Percentiles rank a stretch among this genome's conserved stretches.
Evolutionary conservation across 2,888 invertebrate species (phyloP).

Genomic region (Erpobdella octoculata): DNA sequence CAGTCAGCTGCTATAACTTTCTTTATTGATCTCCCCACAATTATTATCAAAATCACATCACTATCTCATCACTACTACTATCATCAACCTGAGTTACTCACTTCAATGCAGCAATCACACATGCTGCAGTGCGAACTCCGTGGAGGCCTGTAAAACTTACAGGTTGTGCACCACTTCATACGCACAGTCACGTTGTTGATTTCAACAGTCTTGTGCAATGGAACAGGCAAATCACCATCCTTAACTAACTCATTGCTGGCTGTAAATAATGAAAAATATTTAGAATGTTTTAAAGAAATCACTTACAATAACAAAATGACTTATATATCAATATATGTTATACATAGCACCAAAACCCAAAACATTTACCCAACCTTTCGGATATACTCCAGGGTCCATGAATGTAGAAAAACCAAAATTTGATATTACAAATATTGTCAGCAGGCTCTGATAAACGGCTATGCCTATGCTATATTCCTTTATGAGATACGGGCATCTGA

Average conservation of each 20-base stretch:
- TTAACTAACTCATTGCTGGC: constrained; percentile 54
- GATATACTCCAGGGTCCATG: constrained; percentile 98
- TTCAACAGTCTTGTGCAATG: constrained; percentile 88
- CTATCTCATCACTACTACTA: too few species aligned
- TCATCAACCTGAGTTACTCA: constrained; percentile 39
- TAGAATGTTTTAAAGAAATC: neutral
- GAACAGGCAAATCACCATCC: constrained; percentile 90
- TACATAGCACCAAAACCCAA: neutral
- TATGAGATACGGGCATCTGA: constrained; percentile 45
- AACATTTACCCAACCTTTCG: constrained; percentile 72
- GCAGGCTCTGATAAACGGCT: constrained; percentile 76
- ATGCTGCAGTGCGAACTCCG: constrained; percentile 98
- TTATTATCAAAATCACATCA: too few species aligned
- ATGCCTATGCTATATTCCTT: constrained; percentile 41
- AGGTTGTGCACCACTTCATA: constrained; percentile 99
- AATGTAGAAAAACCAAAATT: constrained; percentile 98
- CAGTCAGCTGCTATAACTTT: too few species aligned
- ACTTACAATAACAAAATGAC: constrained; percentile 1
- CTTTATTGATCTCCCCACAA: too few species aligned
- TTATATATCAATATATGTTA: neutral
- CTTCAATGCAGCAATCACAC: constrained; percentile 82
- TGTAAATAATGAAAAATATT: constrained; percentile 35
- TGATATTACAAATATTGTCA: constrained; percentile 92
- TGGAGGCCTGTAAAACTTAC: constrained; percentile 98
- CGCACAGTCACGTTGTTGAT: constrained; percentile 96